A percentile compares a stretch with the other conserved stretches of the same genome.
Evolutionary conservation across 2,888 invertebrate species (phyloP).

Genomic region (Biston betularia): DNA sequence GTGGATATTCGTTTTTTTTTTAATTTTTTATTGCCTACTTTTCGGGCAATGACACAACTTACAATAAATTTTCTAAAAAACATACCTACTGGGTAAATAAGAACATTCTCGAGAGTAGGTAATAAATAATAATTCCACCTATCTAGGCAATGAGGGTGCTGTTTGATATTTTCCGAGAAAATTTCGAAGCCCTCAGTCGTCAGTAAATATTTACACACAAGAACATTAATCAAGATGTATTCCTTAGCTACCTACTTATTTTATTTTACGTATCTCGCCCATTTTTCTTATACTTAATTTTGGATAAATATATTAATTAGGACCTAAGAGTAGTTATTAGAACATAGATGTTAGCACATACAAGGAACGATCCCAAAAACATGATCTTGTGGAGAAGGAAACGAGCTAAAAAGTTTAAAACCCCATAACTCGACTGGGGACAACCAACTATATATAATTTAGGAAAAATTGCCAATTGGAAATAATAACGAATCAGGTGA

Average conservation of each 20-base stretch:
- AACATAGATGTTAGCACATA: too few species aligned
- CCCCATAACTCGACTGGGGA: too few species aligned
- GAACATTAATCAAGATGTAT: slow-evolving; percentile 28
- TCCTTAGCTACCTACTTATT: slow-evolving; percentile 7
- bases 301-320: neutral
- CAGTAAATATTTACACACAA: slow-evolving; percentile 26
- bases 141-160: slow-evolving; percentile 19
- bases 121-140: slow-evolving; percentile 27
- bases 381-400: too few species aligned
- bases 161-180: slow-evolving; percentile 28
- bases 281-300: slow-evolving; percentile 4
- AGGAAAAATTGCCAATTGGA: too few species aligned
- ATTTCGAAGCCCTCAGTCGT: slow-evolving; percentile 5
- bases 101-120: slow-evolving; percentile 6
- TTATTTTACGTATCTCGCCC: slow-evolving; percentile 32
- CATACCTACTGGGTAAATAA: neutral
- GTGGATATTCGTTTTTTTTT: too few species aligned
- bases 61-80: slow-evolving; percentile 14
- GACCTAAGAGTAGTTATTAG: too few species aligned
- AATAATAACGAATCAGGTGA: too few species aligned
- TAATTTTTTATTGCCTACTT: neutral
- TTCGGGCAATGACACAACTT: neutral
- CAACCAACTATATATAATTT: too few species aligned
- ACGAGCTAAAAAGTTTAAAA: too few species aligned
- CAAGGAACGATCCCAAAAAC: too few species aligned